A percentile compares a stretch with the other conserved stretches of the same genome.
Conservation (phyloP, 2,797 vertebrate species). For the Staurois parvus region DNA sequence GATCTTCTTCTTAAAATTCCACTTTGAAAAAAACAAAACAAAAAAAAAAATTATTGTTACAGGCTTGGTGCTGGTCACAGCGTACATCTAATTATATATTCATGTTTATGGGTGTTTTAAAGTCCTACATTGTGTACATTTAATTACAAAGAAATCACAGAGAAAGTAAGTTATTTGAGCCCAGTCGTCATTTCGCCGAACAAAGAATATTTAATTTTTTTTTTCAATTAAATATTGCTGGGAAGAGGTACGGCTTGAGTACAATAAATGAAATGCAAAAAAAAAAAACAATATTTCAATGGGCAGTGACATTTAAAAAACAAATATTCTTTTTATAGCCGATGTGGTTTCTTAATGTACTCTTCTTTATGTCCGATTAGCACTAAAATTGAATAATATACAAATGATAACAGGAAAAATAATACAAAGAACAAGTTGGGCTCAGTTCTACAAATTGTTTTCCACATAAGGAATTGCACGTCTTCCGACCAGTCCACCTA, state of each 20-base stretch:
- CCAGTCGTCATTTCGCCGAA: background rate
- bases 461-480: background rate
- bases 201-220: background rate
- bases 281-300: background rate
- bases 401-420: background rate
- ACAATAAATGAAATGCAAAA: background rate
- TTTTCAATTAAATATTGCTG: slow-evolving; percentile 33
- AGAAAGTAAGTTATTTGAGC: background rate
- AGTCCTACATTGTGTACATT: background rate
- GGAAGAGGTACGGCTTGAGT: background rate
- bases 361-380: background rate
- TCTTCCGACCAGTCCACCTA: no score
- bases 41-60: background rate
- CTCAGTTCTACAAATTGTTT: background rate
- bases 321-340: background rate
- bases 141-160: slow-evolving; percentile 3
- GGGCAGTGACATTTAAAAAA: background rate
- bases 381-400: slow-evolving; percentile 8
- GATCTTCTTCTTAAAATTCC: no score
- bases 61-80: background rate
- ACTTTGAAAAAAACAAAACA: no score
- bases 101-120: slow-evolving; percentile 28
- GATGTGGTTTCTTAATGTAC: background rate
- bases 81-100: slow-evolving; percentile 19
- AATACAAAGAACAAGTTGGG: background rate